phyloP scores from a whole-genome alignment of 2,888 invertebrate genomes.

The Xanthorhoe designata region DNA sequence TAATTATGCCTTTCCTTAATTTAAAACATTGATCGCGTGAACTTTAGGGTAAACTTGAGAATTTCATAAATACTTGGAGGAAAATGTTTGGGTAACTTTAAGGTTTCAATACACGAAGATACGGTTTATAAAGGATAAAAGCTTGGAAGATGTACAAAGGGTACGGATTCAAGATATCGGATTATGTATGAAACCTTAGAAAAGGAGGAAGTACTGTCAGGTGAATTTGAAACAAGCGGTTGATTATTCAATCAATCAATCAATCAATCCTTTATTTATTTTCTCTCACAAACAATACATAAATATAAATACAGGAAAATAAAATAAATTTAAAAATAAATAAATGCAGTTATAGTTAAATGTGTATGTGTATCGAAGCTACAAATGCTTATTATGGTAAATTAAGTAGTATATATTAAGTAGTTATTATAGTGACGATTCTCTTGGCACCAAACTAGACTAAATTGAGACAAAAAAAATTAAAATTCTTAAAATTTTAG shows the following conservation, averaged over 20 bases:
- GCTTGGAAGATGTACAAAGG: conserved; percentile 7
- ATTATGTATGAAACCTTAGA: conserved; percentile 11
- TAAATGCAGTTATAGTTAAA: too few relatives aligned
- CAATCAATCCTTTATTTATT: too few relatives aligned
- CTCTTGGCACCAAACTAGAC: too few relatives aligned
- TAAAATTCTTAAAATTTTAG: too few relatives aligned
- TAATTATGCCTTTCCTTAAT: conserved; percentile 36
- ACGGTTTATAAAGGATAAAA: conserved; percentile 5
- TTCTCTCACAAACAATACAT: too few relatives aligned
- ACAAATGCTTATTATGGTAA: too few relatives aligned
- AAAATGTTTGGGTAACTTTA: conserved; percentile 12
- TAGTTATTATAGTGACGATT: too few relatives aligned
- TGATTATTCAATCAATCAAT: neutral
- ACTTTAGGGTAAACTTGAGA: conserved; percentile 14
- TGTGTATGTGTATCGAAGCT: too few relatives aligned
- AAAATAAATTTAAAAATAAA: too few relatives aligned
- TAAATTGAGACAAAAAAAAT: too few relatives aligned
- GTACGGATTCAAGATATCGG: conserved; percentile 13
- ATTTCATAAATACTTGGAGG: conserved; percentile 19
- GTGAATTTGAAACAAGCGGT: neutral
- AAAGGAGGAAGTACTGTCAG: neutral
- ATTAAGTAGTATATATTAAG: too few relatives aligned
- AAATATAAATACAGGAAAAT: too few relatives aligned
- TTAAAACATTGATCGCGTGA: conserved; percentile 31
- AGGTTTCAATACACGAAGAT: conserved; percentile 7